Percentiles rank a stretch among this genome's conserved stretches.
Evolutionary conservation across 1,140 invertebrate species (phyloP).

Genomic region (Monomorium pharaonis): DNA sequence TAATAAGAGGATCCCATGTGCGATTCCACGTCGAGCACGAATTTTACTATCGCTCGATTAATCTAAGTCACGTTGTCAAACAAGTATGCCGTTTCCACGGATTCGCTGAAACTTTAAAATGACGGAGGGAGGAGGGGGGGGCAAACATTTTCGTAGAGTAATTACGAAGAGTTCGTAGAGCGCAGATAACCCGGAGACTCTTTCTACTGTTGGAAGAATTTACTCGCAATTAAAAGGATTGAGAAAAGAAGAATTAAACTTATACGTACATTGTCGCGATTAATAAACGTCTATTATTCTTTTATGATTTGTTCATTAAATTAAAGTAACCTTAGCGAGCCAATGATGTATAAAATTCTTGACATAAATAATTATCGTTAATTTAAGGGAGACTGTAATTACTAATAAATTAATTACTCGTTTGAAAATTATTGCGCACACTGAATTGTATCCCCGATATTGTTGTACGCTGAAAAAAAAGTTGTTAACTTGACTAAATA

Average conservation of each 20-base stretch:
- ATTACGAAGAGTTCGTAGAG: constrained; percentile 32
- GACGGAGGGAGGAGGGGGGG: not conserved
- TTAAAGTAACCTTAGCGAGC: not conserved
- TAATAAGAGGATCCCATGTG: constrained; percentile 19
- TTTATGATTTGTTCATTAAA: not conserved
- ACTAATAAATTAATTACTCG: not conserved
- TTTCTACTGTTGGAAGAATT: constrained; percentile 17
- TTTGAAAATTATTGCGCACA: not conserved
- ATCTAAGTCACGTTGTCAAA: constrained; percentile 63
- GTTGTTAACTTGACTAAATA: too few species aligned
- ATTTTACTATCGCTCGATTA: constrained; percentile 60
- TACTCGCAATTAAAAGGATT: constrained; percentile 37
- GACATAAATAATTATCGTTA: not conserved
- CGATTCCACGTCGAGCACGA: not conserved
- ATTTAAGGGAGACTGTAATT: not conserved
- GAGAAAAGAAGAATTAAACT: not conserved
- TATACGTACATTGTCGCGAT: not conserved
- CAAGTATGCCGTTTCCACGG: constrained; percentile 16
- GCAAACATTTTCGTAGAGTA: constrained; percentile 51
- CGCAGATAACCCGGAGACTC: constrained; percentile 34
- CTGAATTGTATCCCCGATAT: too few species aligned
- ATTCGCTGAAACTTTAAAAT: constrained; percentile 54
- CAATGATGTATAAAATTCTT: not conserved
- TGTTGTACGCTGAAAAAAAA: too few species aligned
- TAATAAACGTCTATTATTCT: not conserved